Evolutionary conservation across 2,888 invertebrate species (phyloP).

Genomic region (Sylvicola fuscatus): DNA sequence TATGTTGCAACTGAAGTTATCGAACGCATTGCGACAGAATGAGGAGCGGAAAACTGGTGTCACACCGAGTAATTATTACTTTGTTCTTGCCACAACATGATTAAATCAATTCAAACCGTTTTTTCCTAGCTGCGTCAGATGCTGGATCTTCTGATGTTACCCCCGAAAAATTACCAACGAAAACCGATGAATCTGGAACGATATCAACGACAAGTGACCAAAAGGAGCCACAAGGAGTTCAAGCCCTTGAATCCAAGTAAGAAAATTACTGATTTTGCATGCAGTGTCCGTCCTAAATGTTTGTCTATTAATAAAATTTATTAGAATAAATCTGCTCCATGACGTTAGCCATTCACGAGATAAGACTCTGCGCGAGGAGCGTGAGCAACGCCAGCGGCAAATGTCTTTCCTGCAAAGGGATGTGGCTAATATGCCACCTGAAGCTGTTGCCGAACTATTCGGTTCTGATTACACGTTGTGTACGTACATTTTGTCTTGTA

Average conservation of each 20-base stretch:
- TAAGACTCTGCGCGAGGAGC: conserved; percentile 52
- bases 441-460: conserved; percentile 48
- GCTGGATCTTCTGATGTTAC: conserved; percentile 6
- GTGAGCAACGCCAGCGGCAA: conserved; percentile 53
- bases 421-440: conserved; percentile 47
- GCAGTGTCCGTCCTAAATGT: background rate
- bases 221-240: background rate
- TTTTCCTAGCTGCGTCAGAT: conserved; percentile 2
- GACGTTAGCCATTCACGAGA: conserved; percentile 54
- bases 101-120: background rate
- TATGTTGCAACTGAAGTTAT: conserved; percentile 59
- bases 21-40: conserved; percentile 55
- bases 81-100: background rate
- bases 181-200: background rate
- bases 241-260: background rate
- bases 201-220: background rate
- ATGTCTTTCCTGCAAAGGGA: conserved; percentile 53
- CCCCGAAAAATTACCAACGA: conserved; percentile 7
- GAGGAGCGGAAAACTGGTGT: conserved; percentile 29
- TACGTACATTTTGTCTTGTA: conserved; percentile 35
- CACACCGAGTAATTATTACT: conserved; percentile 11
- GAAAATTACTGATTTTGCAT: background rate
- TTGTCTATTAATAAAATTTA: conserved; percentile 6
- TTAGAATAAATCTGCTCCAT: conserved; percentile 51
- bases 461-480: conserved; percentile 46